Evolutionary conservation across 2,797 vertebrate species (phyloP), one percentile per base, ranked within the genome.

Genomic region (Allobates femoralis): DNA sequence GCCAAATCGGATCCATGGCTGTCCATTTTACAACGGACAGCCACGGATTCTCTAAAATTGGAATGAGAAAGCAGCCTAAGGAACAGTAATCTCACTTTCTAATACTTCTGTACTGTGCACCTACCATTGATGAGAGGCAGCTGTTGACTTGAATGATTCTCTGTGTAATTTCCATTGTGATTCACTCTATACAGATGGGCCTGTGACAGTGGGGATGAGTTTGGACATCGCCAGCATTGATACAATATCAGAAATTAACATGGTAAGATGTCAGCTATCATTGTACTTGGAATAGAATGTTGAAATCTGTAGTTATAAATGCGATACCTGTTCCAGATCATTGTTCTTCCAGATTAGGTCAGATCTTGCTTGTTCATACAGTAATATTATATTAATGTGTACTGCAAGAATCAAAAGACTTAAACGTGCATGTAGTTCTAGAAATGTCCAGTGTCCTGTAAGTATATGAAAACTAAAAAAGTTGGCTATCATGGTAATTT

Each of bases 191-290:
- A 32, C 89, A 97, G 96, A 96, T 92, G 96, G 96, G 19, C 97
- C 96, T 14, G 97, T 97, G 60, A 96, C 95, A 0, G 93, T 98
- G 66, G 97, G 96, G n/a, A 98, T 98, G 97, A 98, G 97, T 90
- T 87, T 98, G 95, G 97, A 98, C 90, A 97, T 98, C 64, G 97
- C 97, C 90, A 98, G 97, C 92, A 98, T 98, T 89, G 96, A 98
- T 91, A 98, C 96, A 79, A 97, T 98, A 93, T 98, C 97, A 88
- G 97, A 98, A 94, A 98, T 98, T 91, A 98, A 98, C 90, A 98
- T 98, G 97, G 97, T 97, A 93, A 91, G 92, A 76, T 0, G 19
- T 46, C 32, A 60, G 34, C 34, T 62, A 28, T 23, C 7, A 18
- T 58, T 58, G 19, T 58, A 21, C 73, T 28, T 77, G 30, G 11